phyloP scores from a whole-genome alignment of 2,113 vertebrate species.

The Mesocricetus auratus region DNA sequence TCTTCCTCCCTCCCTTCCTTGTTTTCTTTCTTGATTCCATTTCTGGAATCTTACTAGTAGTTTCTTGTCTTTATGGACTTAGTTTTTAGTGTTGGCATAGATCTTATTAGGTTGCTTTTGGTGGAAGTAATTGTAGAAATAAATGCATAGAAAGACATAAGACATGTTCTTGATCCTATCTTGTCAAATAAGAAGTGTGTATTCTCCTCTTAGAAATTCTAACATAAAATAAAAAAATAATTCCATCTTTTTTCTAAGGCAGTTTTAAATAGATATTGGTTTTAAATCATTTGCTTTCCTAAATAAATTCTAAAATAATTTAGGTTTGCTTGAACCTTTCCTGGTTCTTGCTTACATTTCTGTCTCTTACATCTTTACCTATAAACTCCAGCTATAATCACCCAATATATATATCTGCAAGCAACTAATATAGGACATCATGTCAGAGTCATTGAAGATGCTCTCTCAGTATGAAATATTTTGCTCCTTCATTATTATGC shows the following conservation, averaged over 20 bases:
- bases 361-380: neutral
- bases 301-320: neutral
- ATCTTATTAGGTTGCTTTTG: neutral
- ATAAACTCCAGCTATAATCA: neutral
- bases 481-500: neutral
- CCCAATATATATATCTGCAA: neutral
- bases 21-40: neutral
- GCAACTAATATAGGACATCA: neutral
- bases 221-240: neutral
- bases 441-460: neutral
- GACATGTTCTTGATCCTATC: neutral
- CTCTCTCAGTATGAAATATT: neutral
- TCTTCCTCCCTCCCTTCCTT: neutral
- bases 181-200: neutral
- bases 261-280: neutral
- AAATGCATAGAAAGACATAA: neutral
- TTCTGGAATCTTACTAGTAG: neutral
- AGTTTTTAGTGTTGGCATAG: neutral
- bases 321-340: neutral
- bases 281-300: neutral
- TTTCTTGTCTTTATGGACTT: neutral
- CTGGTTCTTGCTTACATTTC: neutral
- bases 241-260: neutral
- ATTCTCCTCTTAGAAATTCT: neutral
- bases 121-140: neutral